Evolutionary conservation across 2,888 invertebrate species (phyloP), one percentile per base, ranked within the genome.

Genomic region (Augiades crinisus): DNA sequence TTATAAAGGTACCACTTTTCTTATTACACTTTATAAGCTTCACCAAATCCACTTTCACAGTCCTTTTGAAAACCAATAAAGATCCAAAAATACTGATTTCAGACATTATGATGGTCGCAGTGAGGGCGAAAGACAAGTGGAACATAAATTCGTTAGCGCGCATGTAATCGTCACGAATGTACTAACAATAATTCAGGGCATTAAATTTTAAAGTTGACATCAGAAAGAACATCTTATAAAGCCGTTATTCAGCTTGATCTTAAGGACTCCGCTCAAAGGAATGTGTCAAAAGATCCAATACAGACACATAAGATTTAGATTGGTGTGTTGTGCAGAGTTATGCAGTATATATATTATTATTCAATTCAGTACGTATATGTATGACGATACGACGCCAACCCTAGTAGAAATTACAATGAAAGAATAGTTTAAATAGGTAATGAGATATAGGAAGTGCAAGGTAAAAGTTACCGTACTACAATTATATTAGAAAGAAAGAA

Each of bases 201-300:
- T 75, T 89, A 87, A 83, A 87, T 89, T 87, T 84, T 77, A 85
- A 88, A 89, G 87, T 88, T 88, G 89, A 89, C 86, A 81, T 79
- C 78, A 81, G 84, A 87, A 86, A 87, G 87, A 87, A 81, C 80
- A 72, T 82, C 82, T 81, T 84, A 82, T 85, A 83, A 74, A 79
- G 81, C 68, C 57, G 80, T 87, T 82, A 77, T 72, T 86, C 75
- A 83, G 71, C 67, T 64, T 66, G 68, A 71, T 78, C 76, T 78
- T 77, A 75, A 79, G 79, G 81, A 78, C 67, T 68, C 70, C 64
- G 60, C 67, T 68, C 59, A 58, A 58, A 54, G 59, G 64, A 61
- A 62, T 66, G 62, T 61, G 60, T 59, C 61, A 58, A 36, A 19
- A 13, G 36, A 41, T 40, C 37, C 5, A 49, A 24, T 30, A 17